Percentiles rank a stretch among this genome's conserved stretches.
Evolutionary conservation across 2,113 vertebrate genomes (phyloP).

Genomic region (Oceanites oceanicus): DNA sequence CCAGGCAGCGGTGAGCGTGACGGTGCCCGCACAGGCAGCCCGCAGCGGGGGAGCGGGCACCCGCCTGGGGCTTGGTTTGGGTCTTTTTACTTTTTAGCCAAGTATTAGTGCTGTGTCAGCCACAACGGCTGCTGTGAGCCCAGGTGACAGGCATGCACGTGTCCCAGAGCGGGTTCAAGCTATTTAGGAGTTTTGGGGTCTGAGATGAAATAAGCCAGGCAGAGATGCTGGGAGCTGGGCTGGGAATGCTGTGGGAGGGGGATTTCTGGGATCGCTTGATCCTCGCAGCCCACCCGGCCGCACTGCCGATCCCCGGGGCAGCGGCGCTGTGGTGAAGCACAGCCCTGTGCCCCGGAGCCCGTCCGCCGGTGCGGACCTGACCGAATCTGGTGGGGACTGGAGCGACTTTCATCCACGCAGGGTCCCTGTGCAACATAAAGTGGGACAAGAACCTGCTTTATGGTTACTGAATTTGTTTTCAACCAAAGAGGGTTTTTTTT

Average conservation of each 20-base stretch:
- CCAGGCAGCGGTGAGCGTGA: rapidly evolving
- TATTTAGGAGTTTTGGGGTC: not conserved
- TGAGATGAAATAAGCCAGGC: not conserved
- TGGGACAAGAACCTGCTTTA: not conserved
- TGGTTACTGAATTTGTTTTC: not conserved
- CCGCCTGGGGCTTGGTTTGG: no score
- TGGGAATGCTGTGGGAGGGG: rapidly evolving
- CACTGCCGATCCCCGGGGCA: not conserved
- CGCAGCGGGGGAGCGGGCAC: rapidly evolving
- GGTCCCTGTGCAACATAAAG: not conserved
- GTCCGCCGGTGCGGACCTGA: rapidly evolving
- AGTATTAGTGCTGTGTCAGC: not conserved
- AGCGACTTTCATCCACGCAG: not conserved
- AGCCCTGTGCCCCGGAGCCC: not conserved
- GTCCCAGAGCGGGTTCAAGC: not conserved
- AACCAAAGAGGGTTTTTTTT: not conserved
- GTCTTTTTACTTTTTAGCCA: not conserved
- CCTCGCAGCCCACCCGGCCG: not conserved
- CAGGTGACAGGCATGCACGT: rapidly evolving
- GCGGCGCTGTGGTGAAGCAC: no score
- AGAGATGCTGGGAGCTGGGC: not conserved
- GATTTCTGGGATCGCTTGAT: not conserved
- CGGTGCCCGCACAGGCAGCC: not conserved
- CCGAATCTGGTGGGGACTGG: not conserved
- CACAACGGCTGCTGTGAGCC: not conserved